These are phyloP conservation scores for Tipula lateralis DNA, from an alignment of 2,888 invertebrate genomes.

Conservation along the genomic window DNA sequence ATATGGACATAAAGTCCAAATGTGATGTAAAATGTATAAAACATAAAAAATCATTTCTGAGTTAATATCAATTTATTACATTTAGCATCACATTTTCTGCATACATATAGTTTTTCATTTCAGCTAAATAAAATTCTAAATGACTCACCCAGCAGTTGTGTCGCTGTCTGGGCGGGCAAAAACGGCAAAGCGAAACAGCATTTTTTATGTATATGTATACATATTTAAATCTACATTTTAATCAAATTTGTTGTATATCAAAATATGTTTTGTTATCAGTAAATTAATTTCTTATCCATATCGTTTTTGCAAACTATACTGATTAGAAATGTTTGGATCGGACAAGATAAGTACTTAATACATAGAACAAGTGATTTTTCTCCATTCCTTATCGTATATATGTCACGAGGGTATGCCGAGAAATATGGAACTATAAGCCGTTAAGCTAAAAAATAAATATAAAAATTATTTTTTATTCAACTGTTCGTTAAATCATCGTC, in stretches of 20 bases:
- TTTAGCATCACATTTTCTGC: background rate
- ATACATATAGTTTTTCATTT: background rate
- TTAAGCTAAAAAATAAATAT: too few species aligned
- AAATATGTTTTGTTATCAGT: background rate
- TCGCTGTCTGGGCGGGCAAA: background rate
- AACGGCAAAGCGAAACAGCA: background rate
- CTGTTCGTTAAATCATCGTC: too few species aligned
- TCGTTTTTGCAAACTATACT: too few species aligned
- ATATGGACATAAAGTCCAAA: background rate
- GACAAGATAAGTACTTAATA: too few species aligned
- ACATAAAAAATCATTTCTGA: background rate
- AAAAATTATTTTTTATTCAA: too few species aligned
- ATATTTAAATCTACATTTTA: background rate
- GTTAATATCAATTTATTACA: background rate
- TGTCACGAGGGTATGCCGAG: too few species aligned
- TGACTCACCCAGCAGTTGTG: background rate
- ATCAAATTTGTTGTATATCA: background rate
- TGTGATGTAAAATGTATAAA: background rate
- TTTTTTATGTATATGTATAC: background rate
- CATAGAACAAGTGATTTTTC: too few species aligned
- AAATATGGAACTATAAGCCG: too few species aligned
- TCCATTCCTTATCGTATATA: too few species aligned
- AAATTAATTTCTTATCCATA: background rate
- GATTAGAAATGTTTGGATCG: too few species aligned
- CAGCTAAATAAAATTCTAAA: background rate